phyloP scores from a whole-genome alignment of 2,113 vertebrate species.

The Silurus glanis region DNA sequence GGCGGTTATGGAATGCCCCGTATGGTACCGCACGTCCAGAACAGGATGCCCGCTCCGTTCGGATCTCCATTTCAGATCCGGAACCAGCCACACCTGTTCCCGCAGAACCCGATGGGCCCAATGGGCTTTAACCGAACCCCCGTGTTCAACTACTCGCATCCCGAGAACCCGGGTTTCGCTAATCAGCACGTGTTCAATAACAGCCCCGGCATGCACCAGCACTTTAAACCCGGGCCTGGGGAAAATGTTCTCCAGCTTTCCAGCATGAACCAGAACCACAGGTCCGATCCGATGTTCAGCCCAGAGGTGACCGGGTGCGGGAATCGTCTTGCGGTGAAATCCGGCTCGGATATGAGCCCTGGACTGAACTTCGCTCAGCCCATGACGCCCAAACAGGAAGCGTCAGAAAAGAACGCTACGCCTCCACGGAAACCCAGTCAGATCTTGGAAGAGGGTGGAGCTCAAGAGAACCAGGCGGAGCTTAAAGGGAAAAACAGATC shows the following conservation, averaged over 20 bases:
- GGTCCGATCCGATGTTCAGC: constrained; percentile 67
- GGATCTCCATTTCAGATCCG: constrained; percentile 74
- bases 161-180: constrained; percentile 69
- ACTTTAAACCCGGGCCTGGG: constrained; percentile 70
- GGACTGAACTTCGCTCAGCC: constrained; percentile 72
- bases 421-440: constrained; percentile 68
- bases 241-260: constrained; percentile 73
- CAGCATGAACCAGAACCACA: constrained; percentile 63
- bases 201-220: constrained; percentile 67
- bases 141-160: constrained; percentile 73
- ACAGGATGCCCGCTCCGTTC: constrained; percentile 73
- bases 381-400: constrained; percentile 71
- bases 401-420: constrained; percentile 58
- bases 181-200: constrained; percentile 69
- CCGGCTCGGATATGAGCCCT: constrained; percentile 65
- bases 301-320: constrained; percentile 69
- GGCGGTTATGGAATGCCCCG: constrained; percentile 75
- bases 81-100: constrained; percentile 76
- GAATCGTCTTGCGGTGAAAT: constrained; percentile 40
- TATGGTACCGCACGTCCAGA: constrained; percentile 75
- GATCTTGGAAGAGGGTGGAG: constrained; percentile 68
- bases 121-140: constrained; percentile 75
- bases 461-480: constrained; percentile 66
- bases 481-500: constrained; percentile 66
- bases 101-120: constrained; percentile 71